Conservation (phyloP, 2,888 invertebrate genomes). For the Bugulina stolonifera region DNA sequence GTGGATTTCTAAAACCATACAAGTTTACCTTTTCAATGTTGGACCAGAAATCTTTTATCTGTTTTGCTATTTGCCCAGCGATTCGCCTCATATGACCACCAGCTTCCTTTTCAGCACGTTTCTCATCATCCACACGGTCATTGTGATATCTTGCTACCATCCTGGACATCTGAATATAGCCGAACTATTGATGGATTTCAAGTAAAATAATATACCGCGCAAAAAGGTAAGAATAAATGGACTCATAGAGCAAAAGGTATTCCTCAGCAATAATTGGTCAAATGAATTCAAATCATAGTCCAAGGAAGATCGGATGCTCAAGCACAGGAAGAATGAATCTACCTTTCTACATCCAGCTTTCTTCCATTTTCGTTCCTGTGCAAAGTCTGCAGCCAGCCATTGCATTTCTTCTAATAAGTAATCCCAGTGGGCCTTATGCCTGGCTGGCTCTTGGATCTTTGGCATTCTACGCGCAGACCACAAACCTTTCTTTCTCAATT, state of each 20-base stretch:
- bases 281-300: not conserved
- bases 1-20: not conserved
- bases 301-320: too few species aligned
- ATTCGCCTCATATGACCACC: slow-evolving; percentile 77
- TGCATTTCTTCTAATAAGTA: slow-evolving; percentile 96
- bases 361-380: slow-evolving; percentile 96
- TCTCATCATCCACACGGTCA: slow-evolving; percentile 68
- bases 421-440: slow-evolving; percentile 95
- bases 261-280: not conserved
- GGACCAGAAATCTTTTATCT: slow-evolving; percentile 88
- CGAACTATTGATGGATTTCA: too few species aligned
- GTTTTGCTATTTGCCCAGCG: slow-evolving; percentile 84
- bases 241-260: slow-evolving; percentile 25
- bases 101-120: slow-evolving; percentile 84
- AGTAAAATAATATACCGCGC: not conserved
- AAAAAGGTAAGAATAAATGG: too few species aligned
- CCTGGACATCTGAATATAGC: slow-evolving; percentile 41
- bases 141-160: slow-evolving; percentile 49
- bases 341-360: slow-evolving; percentile 86
- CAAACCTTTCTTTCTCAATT: slow-evolving; percentile 85
- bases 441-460: slow-evolving; percentile 65
- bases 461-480: slow-evolving; percentile 89
- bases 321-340: too few species aligned
- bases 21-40: slow-evolving; percentile 80
- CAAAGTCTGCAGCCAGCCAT: slow-evolving; percentile 96